A percentile compares a stretch with the other conserved stretches of the same genome.
These are phyloP conservation scores for Brachypteracias leptosomus DNA, from an alignment of 2,113 vertebrate genomes.

Conservation along the genomic window DNA sequence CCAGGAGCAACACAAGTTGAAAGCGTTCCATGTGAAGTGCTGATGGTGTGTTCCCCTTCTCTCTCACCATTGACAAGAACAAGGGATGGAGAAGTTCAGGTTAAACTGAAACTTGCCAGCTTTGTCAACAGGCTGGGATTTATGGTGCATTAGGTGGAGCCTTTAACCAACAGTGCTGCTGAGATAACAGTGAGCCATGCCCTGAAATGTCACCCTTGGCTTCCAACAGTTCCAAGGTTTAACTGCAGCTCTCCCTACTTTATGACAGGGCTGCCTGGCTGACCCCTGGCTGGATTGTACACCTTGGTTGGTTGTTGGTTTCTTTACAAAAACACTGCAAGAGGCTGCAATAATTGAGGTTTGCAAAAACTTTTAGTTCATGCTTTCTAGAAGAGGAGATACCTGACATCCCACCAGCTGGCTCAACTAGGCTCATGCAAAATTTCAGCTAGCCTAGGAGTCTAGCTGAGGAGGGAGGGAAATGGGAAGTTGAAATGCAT, in stretches of 20 bases:
- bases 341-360: neutral
- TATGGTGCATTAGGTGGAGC: neutral
- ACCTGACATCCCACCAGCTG: fast-evolving
- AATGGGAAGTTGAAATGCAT: neutral
- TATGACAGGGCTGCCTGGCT: neutral
- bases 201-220: neutral
- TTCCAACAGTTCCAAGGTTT: neutral
- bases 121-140: neutral
- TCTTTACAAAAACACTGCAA: neutral
- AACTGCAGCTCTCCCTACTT: neutral
- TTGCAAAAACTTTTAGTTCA: neutral
- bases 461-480: neutral
- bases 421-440: neutral
- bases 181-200: fast-evolving
- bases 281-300: neutral
- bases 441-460: neutral
- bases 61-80: fast-evolving
- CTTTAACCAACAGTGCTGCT: neutral
- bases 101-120: neutral
- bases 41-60: neutral
- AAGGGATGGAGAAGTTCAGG: neutral
- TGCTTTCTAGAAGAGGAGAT: neutral
- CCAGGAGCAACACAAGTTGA: neutral
- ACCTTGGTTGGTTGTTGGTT: neutral
- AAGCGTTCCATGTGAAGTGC: neutral